A percentile compares a stretch with the other conserved stretches of the same genome.
Evolutionary conservation across 2,113 vertebrate genomes (phyloP).

Genomic region (Ceyx melanurus): DNA sequence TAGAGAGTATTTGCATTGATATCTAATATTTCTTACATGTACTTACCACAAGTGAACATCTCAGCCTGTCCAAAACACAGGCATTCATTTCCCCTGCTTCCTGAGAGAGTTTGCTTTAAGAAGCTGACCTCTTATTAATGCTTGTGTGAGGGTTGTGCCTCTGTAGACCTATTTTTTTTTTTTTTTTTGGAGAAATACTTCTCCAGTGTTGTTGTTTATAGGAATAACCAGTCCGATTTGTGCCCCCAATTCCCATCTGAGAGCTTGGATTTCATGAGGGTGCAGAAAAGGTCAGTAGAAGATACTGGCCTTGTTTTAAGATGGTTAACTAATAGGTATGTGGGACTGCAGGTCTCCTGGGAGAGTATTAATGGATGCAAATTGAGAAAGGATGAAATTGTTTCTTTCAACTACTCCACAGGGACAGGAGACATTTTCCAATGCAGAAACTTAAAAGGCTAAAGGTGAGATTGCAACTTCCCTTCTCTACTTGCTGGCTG

Average conservation of each 20-base stretch:
- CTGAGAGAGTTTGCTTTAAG: not conserved
- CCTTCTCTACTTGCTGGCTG: not conserved
- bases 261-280: not conserved
- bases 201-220: not conserved
- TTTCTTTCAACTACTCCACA: not conserved
- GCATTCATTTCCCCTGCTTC: not conserved
- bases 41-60: not conserved
- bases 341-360: not conserved
- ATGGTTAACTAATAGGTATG: not conserved
- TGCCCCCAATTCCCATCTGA: rapidly evolving
- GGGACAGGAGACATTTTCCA: not conserved
- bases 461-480: not conserved
- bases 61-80: not conserved
- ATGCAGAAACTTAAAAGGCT: not conserved
- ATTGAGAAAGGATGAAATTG: not conserved
- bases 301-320: not conserved
- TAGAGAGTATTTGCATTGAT: not conserved
- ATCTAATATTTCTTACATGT: constrained; percentile 3
- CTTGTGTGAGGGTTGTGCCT: not conserved
- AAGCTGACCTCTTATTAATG: not conserved
- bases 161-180: not conserved
- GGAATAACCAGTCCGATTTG: not conserved
- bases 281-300: not conserved
- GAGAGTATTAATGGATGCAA: not conserved
- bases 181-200: not conserved